Evolutionary conservation across 2,113 vertebrate species (phyloP).

Genomic region (Lipophrys pholis): DNA sequence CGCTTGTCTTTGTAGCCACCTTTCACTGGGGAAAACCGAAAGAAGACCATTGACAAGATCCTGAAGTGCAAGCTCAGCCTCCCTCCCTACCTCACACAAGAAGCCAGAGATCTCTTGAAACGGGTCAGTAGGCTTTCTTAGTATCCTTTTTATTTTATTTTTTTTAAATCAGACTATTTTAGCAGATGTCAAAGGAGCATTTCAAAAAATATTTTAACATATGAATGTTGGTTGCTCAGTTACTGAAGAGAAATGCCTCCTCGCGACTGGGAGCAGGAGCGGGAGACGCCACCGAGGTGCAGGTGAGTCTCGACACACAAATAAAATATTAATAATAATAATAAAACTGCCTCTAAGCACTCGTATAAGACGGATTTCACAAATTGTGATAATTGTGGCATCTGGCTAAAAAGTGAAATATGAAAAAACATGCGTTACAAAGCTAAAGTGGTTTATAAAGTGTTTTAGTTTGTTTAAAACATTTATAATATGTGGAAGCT

Average conservation of each 20-base stretch:
- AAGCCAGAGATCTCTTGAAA: constrained; percentile 99
- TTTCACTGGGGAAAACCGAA: constrained; percentile 98
- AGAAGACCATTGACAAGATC: constrained; percentile 99
- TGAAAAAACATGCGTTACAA: no score
- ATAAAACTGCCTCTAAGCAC: neutral
- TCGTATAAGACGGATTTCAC: no score
- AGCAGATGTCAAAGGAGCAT: neutral
- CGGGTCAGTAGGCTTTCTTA: constrained; percentile 81
- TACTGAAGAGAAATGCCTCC: constrained; percentile 99
- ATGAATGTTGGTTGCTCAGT: constrained; percentile 75
- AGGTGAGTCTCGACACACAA: constrained; percentile 81
- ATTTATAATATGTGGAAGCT: no score
- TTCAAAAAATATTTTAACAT: constrained; percentile 13
- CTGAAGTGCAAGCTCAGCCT: constrained; percentile 99
- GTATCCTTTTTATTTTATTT: no score
- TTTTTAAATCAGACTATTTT: constrained; percentile 24
- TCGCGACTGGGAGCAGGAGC: constrained; percentile 93
- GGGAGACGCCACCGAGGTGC: constrained; percentile 95
- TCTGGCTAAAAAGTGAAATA: no score
- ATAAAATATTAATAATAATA: neutral
- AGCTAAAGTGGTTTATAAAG: no score
- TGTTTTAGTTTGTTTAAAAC: no score
- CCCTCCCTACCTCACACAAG: constrained; percentile 99
- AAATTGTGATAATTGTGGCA: no score
- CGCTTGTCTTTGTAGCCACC: constrained; percentile 86